Percentiles rank a stretch among this genome's conserved stretches.
Conservation (phyloP, 1,140 invertebrate species). For the Drosophila truncata region DNA sequence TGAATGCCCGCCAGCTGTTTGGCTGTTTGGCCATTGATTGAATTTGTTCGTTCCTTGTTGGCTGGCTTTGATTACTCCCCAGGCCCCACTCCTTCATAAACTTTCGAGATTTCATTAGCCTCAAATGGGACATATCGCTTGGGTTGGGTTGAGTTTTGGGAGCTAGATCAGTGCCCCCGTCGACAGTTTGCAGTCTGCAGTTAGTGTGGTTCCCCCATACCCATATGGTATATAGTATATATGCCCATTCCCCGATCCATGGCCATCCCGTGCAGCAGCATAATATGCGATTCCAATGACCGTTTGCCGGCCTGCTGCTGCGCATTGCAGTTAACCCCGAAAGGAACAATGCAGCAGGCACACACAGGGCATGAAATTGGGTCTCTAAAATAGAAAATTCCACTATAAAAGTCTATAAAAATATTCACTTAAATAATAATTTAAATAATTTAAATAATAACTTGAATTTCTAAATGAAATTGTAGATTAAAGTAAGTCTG, state of each 20-base stretch:
- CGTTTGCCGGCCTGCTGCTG: conserved; percentile 54
- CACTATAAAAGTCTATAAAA: no score
- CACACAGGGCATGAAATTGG: background rate
- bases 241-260: background rate
- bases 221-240: no score
- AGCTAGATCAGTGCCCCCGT: background rate
- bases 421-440: background rate
- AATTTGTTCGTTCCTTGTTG: conserved; percentile 26
- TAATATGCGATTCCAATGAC: conserved; percentile 49
- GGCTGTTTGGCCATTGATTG: conserved; percentile 48
- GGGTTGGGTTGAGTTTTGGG: background rate
- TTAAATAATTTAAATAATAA: background rate
- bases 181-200: background rate
- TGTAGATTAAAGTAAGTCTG: background rate
- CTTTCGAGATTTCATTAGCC: conserved; percentile 39
- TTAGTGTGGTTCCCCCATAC: background rate
- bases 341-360: conserved; percentile 74
- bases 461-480: background rate
- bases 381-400: background rate
- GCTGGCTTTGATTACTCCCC: conserved; percentile 20
- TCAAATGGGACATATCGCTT: conserved; percentile 2
- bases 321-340: conserved; percentile 81
- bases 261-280: conserved; percentile 14
- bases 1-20: conserved; percentile 28
- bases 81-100: conserved; percentile 8